A percentile compares a stretch with the other conserved stretches of the same genome.
Evolutionary conservation across 2,113 vertebrate genomes (phyloP).

Genomic region (Panurus biarmicus): DNA sequence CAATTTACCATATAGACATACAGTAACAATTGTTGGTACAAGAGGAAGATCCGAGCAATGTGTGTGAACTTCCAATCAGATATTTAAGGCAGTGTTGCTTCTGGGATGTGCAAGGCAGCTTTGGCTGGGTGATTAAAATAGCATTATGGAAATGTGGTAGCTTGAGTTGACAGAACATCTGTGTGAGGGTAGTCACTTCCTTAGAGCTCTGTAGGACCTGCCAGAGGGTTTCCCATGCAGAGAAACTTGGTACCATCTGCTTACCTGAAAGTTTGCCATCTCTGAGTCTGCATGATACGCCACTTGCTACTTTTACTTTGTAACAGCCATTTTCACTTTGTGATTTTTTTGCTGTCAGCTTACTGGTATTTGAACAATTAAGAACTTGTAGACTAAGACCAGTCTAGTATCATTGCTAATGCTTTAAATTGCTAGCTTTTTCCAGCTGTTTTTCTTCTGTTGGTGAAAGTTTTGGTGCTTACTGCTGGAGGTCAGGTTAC

Average conservation of each 20-base stretch:
- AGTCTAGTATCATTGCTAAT: background rate
- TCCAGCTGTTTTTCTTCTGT: background rate
- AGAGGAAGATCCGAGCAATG: background rate
- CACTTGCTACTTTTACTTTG: background rate
- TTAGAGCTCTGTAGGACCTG: background rate
- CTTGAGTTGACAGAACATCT: background rate
- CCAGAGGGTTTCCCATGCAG: background rate
- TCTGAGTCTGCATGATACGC: background rate
- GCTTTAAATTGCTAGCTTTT: background rate
- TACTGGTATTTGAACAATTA: background rate
- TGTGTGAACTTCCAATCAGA: background rate
- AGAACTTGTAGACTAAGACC: background rate
- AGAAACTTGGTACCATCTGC: slow-evolving; percentile 8
- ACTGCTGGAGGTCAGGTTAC: background rate
- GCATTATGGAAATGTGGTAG: background rate
- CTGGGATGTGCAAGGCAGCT: background rate
- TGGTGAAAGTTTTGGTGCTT: background rate
- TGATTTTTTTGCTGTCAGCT: background rate
- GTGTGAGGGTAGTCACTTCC: background rate
- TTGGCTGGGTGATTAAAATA: background rate
- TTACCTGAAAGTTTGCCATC: slow-evolving; percentile 34
- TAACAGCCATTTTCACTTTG: background rate
- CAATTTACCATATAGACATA: background rate
- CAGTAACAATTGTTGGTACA: background rate
- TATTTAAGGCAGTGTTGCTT: background rate